These are phyloP conservation scores for Cheiracanthium punctorium DNA, from an alignment of 2,888 invertebrate genomes.

Conservation along the genomic window DNA sequence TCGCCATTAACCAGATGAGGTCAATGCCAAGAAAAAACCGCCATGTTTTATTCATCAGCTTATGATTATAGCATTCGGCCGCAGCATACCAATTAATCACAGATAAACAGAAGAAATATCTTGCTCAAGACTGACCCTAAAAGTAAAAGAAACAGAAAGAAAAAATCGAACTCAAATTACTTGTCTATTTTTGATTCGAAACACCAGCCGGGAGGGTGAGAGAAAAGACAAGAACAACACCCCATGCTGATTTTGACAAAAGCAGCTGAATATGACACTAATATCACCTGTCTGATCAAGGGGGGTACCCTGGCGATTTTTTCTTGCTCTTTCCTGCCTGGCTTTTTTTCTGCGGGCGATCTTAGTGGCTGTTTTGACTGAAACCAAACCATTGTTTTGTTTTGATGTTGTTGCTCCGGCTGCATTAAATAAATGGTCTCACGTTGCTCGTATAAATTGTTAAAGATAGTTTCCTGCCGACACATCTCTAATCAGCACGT, in stretches of 20 bases:
- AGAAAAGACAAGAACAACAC: background rate
- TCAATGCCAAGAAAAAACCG: conserved; percentile 61
- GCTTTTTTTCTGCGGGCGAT: background rate
- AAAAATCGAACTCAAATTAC: conserved; percentile 24
- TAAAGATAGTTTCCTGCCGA: no score
- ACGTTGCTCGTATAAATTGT: no score
- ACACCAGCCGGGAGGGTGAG: conserved; percentile 17
- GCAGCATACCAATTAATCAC: conserved; percentile 65
- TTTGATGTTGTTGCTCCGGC: no score
- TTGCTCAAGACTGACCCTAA: conserved; percentile 30
- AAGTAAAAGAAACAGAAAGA: background rate
- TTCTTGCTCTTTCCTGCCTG: conserved; percentile 8
- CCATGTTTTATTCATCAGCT: conserved; percentile 67
- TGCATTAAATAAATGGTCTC: no score
- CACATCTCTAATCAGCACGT: no score
- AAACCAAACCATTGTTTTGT: no score
- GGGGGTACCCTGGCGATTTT: conserved; percentile 11
- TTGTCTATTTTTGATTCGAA: conserved; percentile 57
- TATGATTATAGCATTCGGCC: conserved; percentile 66
- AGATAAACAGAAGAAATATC: conserved; percentile 64
- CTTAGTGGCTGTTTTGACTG: conserved; percentile 6
- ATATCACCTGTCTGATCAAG: conserved; percentile 54
- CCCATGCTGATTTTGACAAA: conserved; percentile 56
- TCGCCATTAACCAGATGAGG: conserved; percentile 66
- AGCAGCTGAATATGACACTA: conserved; percentile 59